Conservation (phyloP, 1,140 invertebrate species). For the Musca domestica region DNA sequence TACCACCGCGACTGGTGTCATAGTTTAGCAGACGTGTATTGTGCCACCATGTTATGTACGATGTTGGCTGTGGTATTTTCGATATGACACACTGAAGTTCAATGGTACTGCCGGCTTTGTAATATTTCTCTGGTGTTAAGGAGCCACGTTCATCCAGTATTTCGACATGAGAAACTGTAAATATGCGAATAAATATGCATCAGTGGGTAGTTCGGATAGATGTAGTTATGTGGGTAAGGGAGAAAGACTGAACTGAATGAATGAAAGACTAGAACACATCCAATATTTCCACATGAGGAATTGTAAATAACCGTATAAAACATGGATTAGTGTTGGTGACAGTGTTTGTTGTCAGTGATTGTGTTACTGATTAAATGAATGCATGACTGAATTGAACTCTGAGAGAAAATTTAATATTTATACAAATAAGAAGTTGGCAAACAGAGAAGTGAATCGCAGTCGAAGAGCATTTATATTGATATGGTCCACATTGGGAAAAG, state of each 20-base stretch:
- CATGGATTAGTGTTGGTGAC: not conserved
- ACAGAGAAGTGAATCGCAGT: no score
- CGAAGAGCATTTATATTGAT: no score
- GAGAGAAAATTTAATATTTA: no score
- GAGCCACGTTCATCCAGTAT: constrained; percentile 78
- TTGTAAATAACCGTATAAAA: constrained; percentile 56
- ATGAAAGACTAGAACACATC: constrained; percentile 55
- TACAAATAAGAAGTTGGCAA: no score
- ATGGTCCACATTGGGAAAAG: no score
- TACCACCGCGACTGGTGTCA: constrained; percentile 78
- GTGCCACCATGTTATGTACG: constrained; percentile 79
- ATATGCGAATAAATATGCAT: not conserved
- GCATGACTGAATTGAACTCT: no score
- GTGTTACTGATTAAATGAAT: no score
- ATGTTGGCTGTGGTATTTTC: constrained; percentile 73
- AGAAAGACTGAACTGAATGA: no score
- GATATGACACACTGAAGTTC: constrained; percentile 81
- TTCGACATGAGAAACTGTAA: constrained; percentile 77
- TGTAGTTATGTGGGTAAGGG: not conserved
- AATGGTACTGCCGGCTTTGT: constrained; percentile 83
- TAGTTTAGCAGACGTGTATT: constrained; percentile 76
- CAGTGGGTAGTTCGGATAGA: not conserved
- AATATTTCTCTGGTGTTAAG: constrained; percentile 78
- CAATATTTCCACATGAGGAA: constrained; percentile 79
- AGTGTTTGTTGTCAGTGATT: no score